These are phyloP conservation scores for Lagopus leucura DNA, from an alignment of 2,113 vertebrate genomes.

Conservation along the genomic window DNA sequence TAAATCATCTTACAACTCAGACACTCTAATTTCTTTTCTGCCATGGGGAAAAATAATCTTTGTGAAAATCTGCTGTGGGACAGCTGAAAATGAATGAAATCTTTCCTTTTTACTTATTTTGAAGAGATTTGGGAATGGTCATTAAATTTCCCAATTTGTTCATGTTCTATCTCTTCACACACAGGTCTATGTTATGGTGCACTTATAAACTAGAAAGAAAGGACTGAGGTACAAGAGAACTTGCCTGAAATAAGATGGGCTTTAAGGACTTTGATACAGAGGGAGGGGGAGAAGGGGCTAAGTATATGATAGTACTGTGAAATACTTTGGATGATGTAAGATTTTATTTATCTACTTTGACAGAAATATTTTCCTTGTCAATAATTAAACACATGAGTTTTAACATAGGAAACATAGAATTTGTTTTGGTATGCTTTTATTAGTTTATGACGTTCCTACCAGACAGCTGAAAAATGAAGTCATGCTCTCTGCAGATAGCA, in stretches of 20 bases:
- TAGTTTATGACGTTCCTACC: fast-evolving
- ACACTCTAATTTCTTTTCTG: background rate
- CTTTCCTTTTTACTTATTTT: background rate
- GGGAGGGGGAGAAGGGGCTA: background rate
- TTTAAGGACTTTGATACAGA: background rate
- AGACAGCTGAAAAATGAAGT: background rate
- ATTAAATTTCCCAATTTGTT: background rate
- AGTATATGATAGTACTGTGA: background rate
- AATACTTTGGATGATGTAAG: background rate
- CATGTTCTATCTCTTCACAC: background rate
- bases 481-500: background rate
- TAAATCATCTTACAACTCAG: background rate
- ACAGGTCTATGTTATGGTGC: background rate
- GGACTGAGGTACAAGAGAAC: background rate
- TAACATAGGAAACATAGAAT: background rate
- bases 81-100: background rate
- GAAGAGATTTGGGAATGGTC: background rate
- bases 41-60: background rate
- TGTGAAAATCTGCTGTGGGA: background rate
- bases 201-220: background rate
- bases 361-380: background rate
- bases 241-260: background rate
- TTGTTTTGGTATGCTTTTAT: too few species aligned
- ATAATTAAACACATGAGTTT: background rate
- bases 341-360: background rate